Conservation (phyloP, 2,888 invertebrate species). For the Xestobium rufovillosum region DNA sequence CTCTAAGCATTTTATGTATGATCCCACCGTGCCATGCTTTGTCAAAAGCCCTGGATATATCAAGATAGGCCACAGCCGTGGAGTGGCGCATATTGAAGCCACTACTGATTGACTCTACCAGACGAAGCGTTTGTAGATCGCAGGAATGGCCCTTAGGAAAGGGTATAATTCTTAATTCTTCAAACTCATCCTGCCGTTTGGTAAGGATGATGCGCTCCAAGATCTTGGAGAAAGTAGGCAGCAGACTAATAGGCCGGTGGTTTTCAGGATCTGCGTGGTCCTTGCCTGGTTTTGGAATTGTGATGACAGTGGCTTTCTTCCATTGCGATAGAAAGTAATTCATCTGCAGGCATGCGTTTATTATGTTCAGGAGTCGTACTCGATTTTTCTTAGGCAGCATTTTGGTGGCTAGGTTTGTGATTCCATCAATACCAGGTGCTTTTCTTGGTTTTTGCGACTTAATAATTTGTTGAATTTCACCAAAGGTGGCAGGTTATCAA, state of each 20-base stretch:
- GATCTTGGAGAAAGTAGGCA: slow-evolving; percentile 16
- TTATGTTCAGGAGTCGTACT: too few species aligned
- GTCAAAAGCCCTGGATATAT: slow-evolving; percentile 33
- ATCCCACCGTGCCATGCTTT: slow-evolving; percentile 33
- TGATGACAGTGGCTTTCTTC: slow-evolving; percentile 16
- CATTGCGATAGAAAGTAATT: slow-evolving; percentile 16
- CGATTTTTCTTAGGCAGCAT: too few species aligned
- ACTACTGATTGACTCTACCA: slow-evolving; percentile 23
- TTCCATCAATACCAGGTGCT: too few species aligned
- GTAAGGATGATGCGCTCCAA: slow-evolving; percentile 14
- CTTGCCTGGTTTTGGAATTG: slow-evolving; percentile 15
- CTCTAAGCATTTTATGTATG: slow-evolving; percentile 26
- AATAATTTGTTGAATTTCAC: too few species aligned
- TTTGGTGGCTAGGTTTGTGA: too few species aligned
- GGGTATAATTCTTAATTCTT: slow-evolving; percentile 19
- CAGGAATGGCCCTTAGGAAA: slow-evolving; percentile 30
- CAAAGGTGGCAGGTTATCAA: too few species aligned
- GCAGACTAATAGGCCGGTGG: slow-evolving; percentile 18
- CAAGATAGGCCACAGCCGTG: slow-evolving; percentile 28
- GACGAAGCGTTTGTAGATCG: slow-evolving; percentile 26
- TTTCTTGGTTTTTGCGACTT: too few species aligned
- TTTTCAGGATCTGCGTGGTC: slow-evolving; percentile 14
- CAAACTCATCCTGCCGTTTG: slow-evolving; percentile 7
- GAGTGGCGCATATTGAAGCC: slow-evolving; percentile 24
- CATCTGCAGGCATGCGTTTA: too few species aligned